These are phyloP conservation scores for Myzus persicae DNA, from an alignment of 1,140 invertebrate species.

Conservation along the genomic window DNA sequence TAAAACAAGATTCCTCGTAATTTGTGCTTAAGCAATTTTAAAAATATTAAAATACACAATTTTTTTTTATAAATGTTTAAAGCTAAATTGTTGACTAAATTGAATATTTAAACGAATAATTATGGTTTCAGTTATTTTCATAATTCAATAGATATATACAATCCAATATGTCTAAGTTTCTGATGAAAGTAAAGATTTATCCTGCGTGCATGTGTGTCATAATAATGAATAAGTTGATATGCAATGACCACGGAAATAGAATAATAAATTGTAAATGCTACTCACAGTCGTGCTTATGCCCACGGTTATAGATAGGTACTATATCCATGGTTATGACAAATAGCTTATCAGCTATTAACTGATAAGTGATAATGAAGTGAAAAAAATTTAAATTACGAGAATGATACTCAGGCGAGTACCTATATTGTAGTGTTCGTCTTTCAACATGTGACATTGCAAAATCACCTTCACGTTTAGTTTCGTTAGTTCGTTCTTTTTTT, in stretches of 20 bases:
- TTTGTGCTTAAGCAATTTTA: too few relatives aligned
- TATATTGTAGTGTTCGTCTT: too few relatives aligned
- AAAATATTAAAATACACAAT: too few relatives aligned
- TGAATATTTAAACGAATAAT: not conserved
- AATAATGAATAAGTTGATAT: not conserved
- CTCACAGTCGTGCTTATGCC: not conserved
- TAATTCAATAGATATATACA: too few relatives aligned
- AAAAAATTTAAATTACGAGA: too few relatives aligned
- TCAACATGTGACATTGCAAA: not conserved
- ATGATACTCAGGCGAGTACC: too few relatives aligned
- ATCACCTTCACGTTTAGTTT: not conserved
- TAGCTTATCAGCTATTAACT: not conserved
- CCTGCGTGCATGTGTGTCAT: not conserved
- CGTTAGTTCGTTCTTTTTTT: not conserved
- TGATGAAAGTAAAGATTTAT: not conserved
- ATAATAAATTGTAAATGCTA: not conserved
- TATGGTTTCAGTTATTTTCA: not conserved
- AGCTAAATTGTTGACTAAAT: not conserved
- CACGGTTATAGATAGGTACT: too few relatives aligned
- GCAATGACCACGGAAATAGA: too few relatives aligned
- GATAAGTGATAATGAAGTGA: too few relatives aligned
- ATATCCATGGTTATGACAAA: too few relatives aligned
- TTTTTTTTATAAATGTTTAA: not conserved
- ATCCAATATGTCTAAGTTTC: not conserved
- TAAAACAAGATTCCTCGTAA: too few relatives aligned